Percentiles rank a stretch among this genome's conserved stretches.
phyloP scores from a whole-genome alignment of 1,140 invertebrate genomes.

The Trichoplusia ni region DNA sequence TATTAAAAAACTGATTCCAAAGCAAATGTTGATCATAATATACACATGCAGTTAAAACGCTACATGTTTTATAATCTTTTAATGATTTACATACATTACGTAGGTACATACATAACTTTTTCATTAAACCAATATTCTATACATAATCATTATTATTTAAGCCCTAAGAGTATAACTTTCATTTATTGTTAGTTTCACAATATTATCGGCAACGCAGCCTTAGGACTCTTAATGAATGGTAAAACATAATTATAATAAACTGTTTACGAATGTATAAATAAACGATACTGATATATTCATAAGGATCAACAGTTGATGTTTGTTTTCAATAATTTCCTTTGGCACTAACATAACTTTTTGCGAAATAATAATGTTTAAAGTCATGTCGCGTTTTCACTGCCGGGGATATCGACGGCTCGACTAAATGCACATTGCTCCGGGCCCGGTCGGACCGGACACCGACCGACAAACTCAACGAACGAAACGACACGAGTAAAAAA shows the following conservation, averaged over 20 bases:
- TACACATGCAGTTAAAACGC: conserved; percentile 69
- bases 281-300: neutral
- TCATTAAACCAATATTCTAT: conserved; percentile 23
- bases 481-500: conserved; percentile 34
- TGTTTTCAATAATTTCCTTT: conserved; percentile 31
- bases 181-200: neutral
- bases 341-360: conserved; percentile 40
- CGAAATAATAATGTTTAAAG: conserved; percentile 20
- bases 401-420: conserved; percentile 50
- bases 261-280: neutral
- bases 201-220: neutral
- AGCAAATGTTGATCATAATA: conserved; percentile 71
- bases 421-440: conserved; percentile 64
- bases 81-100: conserved; percentile 30
- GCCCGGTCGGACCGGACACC: conserved; percentile 45
- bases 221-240: conserved; percentile 1
- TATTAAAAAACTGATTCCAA: conserved; percentile 73
- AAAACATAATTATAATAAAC: neutral
- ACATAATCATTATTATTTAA: neutral
- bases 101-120: conserved; percentile 24
- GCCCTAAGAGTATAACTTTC: conserved; percentile 19
- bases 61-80: conserved; percentile 44
- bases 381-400: conserved; percentile 55
- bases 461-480: conserved; percentile 39
- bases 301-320: conserved; percentile 5